Percentiles rank a stretch among this genome's conserved stretches.
Evolutionary conservation across 2,113 vertebrate genomes (phyloP).

Genomic region (Balaeniceps rex): DNA sequence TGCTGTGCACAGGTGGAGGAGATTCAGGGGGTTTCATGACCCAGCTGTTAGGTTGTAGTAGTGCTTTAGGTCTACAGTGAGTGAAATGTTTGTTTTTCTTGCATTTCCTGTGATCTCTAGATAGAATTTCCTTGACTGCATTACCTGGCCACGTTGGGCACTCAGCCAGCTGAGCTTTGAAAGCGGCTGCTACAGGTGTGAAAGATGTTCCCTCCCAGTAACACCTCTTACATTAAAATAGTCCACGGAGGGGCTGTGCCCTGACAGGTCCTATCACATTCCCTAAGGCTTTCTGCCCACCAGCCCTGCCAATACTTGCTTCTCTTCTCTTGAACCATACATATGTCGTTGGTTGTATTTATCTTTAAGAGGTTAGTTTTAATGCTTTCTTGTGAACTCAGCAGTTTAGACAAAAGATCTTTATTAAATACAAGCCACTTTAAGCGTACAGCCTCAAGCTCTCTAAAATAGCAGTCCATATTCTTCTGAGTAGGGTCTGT

Average conservation of each 20-base stretch:
- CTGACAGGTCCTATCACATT: background rate
- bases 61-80: background rate
- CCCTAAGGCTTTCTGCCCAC: background rate
- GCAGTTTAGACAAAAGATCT: background rate
- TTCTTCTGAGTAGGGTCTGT: background rate
- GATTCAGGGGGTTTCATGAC: background rate
- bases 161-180: background rate
- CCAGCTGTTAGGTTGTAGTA: background rate
- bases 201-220: background rate
- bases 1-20: background rate
- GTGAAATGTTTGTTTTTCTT: background rate
- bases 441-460: background rate
- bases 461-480: background rate
- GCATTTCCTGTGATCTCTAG: background rate
- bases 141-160: rapidly evolving
- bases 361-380: background rate
- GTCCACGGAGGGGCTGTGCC: background rate
- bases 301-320: background rate
- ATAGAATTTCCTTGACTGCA: background rate
- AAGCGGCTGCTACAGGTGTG: background rate
- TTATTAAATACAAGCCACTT: background rate
- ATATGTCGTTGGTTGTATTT: background rate
- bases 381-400: background rate
- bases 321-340: background rate
- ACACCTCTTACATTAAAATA: background rate